Conservation (phyloP, 2,113 vertebrate species). For the Chrysochloris asiatica region DNA sequence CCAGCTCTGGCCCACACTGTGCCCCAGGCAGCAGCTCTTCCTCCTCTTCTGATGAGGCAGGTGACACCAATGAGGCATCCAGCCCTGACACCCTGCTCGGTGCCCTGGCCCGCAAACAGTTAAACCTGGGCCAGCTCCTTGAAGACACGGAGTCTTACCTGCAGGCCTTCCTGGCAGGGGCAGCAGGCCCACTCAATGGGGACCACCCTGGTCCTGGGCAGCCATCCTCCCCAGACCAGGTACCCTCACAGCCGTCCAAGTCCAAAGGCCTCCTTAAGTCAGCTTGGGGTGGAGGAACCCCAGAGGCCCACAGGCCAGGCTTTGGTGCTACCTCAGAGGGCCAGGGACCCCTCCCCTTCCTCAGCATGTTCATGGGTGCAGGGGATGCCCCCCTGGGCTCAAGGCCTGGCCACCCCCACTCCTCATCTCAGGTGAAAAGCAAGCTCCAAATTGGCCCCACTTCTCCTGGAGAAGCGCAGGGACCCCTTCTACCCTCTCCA, state of each 20-base stretch:
- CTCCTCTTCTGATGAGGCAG: constrained; percentile 79
- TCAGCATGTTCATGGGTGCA: constrained; percentile 65
- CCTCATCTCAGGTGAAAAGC: constrained; percentile 83
- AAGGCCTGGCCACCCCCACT: constrained; percentile 48
- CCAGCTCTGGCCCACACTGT: not conserved
- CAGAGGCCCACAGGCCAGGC: constrained; percentile 70
- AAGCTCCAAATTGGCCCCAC: constrained; percentile 84
- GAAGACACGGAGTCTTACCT: constrained; percentile 80
- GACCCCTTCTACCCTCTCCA: constrained; percentile 88
- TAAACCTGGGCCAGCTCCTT: constrained; percentile 75
- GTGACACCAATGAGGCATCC: constrained; percentile 72
- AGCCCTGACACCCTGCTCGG: constrained; percentile 71
- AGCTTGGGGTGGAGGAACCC: constrained; percentile 64
- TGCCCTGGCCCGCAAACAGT: constrained; percentile 69
- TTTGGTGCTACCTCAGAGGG: constrained; percentile 78
- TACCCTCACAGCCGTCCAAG: constrained; percentile 49
- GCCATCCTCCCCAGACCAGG: constrained; percentile 52
- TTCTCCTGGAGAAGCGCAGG: constrained; percentile 85
- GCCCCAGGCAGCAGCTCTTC: constrained; percentile 73
- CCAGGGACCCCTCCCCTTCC: constrained; percentile 77
- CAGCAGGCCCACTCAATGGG: constrained; percentile 68
- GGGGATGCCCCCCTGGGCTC: constrained; percentile 57
- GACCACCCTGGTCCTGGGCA: constrained; percentile 52
- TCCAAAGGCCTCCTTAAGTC: constrained; percentile 71
- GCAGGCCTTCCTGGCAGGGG: constrained; percentile 77